These are phyloP conservation scores for Apoda limacodes DNA, from an alignment of 2,888 invertebrate species.

Conservation along the genomic window DNA sequence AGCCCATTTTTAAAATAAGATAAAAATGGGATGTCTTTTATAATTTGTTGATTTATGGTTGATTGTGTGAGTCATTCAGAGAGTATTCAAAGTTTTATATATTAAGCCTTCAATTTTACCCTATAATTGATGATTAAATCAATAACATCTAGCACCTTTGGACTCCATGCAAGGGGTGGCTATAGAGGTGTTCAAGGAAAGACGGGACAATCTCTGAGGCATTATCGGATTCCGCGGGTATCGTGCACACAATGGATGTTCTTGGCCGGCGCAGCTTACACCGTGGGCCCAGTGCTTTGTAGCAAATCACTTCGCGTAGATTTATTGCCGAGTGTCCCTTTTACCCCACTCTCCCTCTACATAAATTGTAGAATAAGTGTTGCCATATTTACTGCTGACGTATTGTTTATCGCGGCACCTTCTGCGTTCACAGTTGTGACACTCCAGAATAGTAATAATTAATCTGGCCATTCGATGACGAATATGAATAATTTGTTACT, in stretches of 20 bases:
- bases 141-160: background rate
- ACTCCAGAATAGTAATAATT: conserved; percentile 56
- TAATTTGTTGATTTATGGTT: too few relatives aligned
- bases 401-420: conserved; percentile 61
- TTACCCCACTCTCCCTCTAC: conserved; percentile 53
- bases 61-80: too few relatives aligned
- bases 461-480: conserved; percentile 56
- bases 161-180: conserved; percentile 34
- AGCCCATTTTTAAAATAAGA: too few relatives aligned
- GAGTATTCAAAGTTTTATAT: conserved; percentile 3
- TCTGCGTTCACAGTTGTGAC: conserved; percentile 44
- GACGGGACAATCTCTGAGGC: conserved; percentile 62
- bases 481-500: conserved; percentile 60
- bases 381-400: conserved; percentile 68
- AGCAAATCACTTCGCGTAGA: conserved; percentile 64
- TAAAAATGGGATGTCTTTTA: too few relatives aligned
- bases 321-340: conserved; percentile 58
- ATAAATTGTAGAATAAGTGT: conserved; percentile 67
- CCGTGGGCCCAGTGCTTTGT: conserved; percentile 62
- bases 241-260: conserved; percentile 58
- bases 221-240: conserved; percentile 66
- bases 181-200: conserved; percentile 59
- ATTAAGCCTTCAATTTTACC: conserved; percentile 9
- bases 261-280: conserved; percentile 58
- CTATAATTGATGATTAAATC: conserved; percentile 4